phyloP scores from a whole-genome alignment of 2,888 invertebrate species.

The Athalia cordata region DNA sequence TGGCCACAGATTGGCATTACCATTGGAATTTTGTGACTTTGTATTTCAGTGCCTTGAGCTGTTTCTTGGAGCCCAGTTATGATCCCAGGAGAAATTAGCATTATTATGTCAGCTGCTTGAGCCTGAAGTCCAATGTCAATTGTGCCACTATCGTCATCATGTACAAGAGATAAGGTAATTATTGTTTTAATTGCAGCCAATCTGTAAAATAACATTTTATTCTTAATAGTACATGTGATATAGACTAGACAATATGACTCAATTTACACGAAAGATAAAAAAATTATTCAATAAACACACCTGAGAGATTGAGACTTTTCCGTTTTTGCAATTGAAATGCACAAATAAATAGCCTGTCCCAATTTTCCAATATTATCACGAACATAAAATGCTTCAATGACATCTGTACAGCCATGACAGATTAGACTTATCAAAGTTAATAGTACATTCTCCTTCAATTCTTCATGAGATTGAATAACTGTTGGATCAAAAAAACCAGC shows the following conservation, averaged over 20 bases:
- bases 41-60: conserved; percentile 76
- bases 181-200: conserved; percentile 77
- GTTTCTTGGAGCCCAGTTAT: conserved; percentile 78
- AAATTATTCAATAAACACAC: conserved; percentile 70
- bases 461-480: conserved; percentile 79
- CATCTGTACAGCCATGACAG: conserved; percentile 74
- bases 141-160: conserved; percentile 74
- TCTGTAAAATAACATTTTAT: conserved; percentile 65
- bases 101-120: conserved; percentile 77
- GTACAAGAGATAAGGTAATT: conserved; percentile 79
- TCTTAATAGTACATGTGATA: conserved; percentile 30
- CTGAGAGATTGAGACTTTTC: conserved; percentile 81
- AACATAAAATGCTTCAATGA: conserved; percentile 76
- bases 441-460: conserved; percentile 78
- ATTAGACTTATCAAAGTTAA: conserved; percentile 76
- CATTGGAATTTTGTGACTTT: conserved; percentile 78
- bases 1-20: conserved; percentile 70
- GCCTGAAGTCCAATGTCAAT: conserved; percentile 75
- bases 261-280: conserved; percentile 2
- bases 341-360: conserved; percentile 80
- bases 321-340: conserved; percentile 79
- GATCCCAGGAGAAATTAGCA: conserved; percentile 81
- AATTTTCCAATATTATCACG: conserved; percentile 77
- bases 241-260: conserved; percentile 22
- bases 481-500: conserved; percentile 35